A percentile compares a stretch with the other conserved stretches of the same genome.
Evolutionary conservation across 2,888 invertebrate species (phyloP).

Genomic region (Trypoxylon attenuatum): DNA sequence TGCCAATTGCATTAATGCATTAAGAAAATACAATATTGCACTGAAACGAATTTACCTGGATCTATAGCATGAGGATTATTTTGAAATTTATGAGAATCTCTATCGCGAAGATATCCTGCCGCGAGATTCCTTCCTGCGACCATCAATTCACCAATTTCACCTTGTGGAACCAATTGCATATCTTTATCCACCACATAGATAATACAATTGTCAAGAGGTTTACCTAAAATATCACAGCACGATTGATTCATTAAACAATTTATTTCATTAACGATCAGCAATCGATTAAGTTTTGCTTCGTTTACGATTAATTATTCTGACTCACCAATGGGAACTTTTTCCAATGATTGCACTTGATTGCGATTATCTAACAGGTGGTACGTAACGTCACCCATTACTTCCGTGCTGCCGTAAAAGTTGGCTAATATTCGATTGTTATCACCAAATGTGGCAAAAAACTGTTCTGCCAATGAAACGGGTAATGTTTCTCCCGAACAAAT

Average conservation of each 20-base stretch:
- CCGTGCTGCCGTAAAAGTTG: slow-evolving; percentile 94
- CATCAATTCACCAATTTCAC: slow-evolving; percentile 88
- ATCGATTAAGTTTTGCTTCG: background rate
- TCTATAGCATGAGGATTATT: slow-evolving; percentile 84
- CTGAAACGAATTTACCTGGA: slow-evolving; percentile 73
- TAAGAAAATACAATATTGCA: background rate
- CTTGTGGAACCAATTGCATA: slow-evolving; percentile 82
- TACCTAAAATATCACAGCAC: slow-evolving; percentile 80
- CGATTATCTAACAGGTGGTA: slow-evolving; percentile 81
- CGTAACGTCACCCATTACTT: slow-evolving; percentile 94
- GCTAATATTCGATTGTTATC: slow-evolving; percentile 81
- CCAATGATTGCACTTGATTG: slow-evolving; percentile 78
- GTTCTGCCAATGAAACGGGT: slow-evolving; percentile 81
- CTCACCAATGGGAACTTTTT: slow-evolving; percentile 88
- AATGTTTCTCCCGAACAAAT: slow-evolving; percentile 92
- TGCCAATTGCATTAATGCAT: background rate
- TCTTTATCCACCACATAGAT: slow-evolving; percentile 87
- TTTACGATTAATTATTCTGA: background rate
- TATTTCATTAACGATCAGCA: too few species aligned
- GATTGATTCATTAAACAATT: too few species aligned
- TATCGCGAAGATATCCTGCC: slow-evolving; percentile 85
- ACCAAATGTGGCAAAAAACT: slow-evolving; percentile 87
- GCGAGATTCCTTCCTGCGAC: slow-evolving; percentile 89
- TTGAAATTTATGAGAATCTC: slow-evolving; percentile 84
- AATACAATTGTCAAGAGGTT: slow-evolving; percentile 86